Percentiles rank a stretch among this genome's conserved stretches.
Evolutionary conservation across 2,113 vertebrate genomes (phyloP).

Genomic region (Labeo rohita): DNA sequence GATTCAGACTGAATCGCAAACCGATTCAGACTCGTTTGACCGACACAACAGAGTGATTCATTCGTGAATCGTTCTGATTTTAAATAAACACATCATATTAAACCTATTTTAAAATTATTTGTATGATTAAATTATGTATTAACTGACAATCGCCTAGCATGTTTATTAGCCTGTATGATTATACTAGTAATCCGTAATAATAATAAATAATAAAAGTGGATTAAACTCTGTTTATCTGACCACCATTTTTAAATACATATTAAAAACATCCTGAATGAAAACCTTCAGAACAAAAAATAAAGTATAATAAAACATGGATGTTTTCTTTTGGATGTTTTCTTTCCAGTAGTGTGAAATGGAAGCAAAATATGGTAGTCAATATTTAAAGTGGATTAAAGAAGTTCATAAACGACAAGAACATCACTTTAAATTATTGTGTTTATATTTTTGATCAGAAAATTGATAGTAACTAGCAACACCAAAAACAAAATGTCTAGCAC

Average conservation of each 20-base stretch:
- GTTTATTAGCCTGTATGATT: neutral
- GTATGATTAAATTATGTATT: neutral
- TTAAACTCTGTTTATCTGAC: neutral
- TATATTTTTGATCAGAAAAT: too few species aligned
- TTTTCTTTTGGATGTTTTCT: too few species aligned
- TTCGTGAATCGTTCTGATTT: neutral
- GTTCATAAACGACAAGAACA: too few species aligned
- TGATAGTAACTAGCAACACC: neutral
- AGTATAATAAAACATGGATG: neutral
- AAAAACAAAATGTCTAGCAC: neutral
- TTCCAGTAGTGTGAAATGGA: too few species aligned
- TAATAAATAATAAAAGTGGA: too few species aligned
- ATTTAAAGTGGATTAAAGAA: too few species aligned
- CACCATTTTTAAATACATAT: too few species aligned
- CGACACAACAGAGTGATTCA: neutral
- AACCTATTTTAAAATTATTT: neutral
- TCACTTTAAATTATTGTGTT: too few species aligned
- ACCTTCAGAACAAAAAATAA: neutral
- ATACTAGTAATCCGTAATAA: too few species aligned
- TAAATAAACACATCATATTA: too few species aligned
- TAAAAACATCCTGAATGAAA: too few species aligned
- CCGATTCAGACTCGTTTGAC: neutral
- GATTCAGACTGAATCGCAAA: neutral
- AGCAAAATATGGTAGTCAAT: too few species aligned
- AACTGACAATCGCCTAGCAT: neutral